Conservation (phyloP, 2,888 invertebrate species). For the Archips crataeganus region DNA sequence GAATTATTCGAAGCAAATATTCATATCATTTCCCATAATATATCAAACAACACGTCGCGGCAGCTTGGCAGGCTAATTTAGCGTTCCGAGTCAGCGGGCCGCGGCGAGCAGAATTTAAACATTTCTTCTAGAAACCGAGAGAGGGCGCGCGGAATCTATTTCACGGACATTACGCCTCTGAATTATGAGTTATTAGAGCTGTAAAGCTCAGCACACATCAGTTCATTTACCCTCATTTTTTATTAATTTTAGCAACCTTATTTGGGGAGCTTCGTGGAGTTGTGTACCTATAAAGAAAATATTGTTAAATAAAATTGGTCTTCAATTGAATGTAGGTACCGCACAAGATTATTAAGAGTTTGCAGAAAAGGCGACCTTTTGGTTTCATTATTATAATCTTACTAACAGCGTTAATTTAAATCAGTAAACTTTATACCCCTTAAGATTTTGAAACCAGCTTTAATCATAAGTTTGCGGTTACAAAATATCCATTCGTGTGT, state of each 20-base stretch:
- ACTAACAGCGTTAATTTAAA: slow-evolving; percentile 31
- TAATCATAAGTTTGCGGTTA: slow-evolving; percentile 24
- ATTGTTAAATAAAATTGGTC: background rate
- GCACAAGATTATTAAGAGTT: background rate
- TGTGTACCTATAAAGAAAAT: background rate
- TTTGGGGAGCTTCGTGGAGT: slow-evolving; percentile 1
- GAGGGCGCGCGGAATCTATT: slow-evolving; percentile 76
- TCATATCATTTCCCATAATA: slow-evolving; percentile 67
- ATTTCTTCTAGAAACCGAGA: slow-evolving; percentile 70
- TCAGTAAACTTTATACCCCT: slow-evolving; percentile 24
- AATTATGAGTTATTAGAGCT: slow-evolving; percentile 79
- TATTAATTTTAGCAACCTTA: slow-evolving; percentile 56
- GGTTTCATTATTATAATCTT: slow-evolving; percentile 11
- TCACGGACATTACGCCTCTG: slow-evolving; percentile 77
- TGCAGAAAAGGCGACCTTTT: background rate
- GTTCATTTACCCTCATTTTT: slow-evolving; percentile 70
- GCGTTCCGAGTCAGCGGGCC: slow-evolving; percentile 66
- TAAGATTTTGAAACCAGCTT: slow-evolving; percentile 3
- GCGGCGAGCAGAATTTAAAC: slow-evolving; percentile 64
- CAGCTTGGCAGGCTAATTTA: slow-evolving; percentile 70
- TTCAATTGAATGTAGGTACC: no score
- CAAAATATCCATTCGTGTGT: background rate
- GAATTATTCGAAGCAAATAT: slow-evolving; percentile 52
- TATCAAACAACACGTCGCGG: slow-evolving; percentile 68
- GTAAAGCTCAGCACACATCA: slow-evolving; percentile 79